phyloP scores from a whole-genome alignment of 2,888 invertebrate species.

The Harmothoe impar region DNA sequence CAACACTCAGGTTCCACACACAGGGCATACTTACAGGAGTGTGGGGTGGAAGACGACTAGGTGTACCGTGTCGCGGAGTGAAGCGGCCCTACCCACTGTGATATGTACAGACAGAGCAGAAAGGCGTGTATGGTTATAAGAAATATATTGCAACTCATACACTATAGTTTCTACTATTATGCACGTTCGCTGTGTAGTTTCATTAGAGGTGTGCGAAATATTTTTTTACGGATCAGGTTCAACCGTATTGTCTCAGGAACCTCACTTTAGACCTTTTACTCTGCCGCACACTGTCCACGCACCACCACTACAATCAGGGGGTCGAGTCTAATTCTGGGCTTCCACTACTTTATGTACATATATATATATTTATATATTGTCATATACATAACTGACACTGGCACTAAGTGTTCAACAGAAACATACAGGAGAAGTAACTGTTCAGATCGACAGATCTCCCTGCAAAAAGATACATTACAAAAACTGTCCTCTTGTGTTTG shows the following conservation, averaged over 20 bases:
- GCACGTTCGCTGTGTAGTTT: background rate
- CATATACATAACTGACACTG: background rate
- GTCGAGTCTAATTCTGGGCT: background rate
- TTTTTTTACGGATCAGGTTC: background rate
- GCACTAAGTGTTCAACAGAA: conserved; percentile 23
- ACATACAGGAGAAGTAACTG: background rate
- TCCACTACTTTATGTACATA: background rate
- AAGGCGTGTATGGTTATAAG: background rate
- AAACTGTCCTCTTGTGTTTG: background rate
- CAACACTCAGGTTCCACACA: background rate
- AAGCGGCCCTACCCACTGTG: background rate
- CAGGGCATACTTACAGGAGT: background rate
- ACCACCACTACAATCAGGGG: background rate
- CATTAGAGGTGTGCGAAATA: background rate
- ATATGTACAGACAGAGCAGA: conserved; percentile 6
- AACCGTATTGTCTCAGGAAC: background rate
- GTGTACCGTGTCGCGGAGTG: too few species aligned
- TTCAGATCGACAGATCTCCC: too few species aligned
- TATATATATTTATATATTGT: background rate
- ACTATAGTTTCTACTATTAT: background rate
- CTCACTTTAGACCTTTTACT: background rate
- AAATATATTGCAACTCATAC: conserved; percentile 7
- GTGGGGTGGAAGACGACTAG: background rate
- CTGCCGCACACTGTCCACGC: background rate
- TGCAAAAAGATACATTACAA: background rate